Evolutionary conservation across 2,888 invertebrate genomes (phyloP).

Genomic region (Cybosia mesomella): DNA sequence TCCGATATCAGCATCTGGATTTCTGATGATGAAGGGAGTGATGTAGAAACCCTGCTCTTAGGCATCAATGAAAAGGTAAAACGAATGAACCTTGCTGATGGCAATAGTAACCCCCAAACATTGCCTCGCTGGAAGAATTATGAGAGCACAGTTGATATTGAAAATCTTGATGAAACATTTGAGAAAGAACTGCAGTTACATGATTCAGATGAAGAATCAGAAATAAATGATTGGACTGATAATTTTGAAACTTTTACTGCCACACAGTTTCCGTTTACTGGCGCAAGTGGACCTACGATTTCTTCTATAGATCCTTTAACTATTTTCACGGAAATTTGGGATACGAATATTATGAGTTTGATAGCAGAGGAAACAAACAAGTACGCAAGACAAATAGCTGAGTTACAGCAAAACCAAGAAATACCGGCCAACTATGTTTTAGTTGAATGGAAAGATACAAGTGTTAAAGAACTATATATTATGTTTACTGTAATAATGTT

Average conservation of each 20-base stretch:
- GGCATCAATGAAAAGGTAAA: background rate
- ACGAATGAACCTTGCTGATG: background rate
- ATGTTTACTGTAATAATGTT: constrained; percentile 4
- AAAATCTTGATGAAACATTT: background rate
- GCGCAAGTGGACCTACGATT: constrained; percentile 7
- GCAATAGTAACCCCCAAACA: background rate
- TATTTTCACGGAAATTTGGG: constrained; percentile 17
- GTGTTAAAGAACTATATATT: constrained; percentile 11
- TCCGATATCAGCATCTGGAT: background rate
- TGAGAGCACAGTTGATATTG: background rate
- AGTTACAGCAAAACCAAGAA: background rate
- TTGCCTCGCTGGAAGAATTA: constrained; percentile 1
- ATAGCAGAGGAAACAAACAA: constrained; percentile 15
- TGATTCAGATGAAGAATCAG: background rate
- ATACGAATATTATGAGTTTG: constrained; percentile 14
- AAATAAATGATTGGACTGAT: background rate
- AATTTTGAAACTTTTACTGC: constrained; percentile 10
- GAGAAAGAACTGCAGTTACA: background rate
- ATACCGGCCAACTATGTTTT: background rate
- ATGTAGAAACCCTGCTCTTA: background rate
- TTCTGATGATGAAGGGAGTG: background rate
- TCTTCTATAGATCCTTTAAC: constrained; percentile 10
- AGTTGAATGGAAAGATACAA: constrained; percentile 16
- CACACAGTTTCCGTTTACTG: constrained; percentile 8
- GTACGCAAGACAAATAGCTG: constrained; percentile 7